Conservation (phyloP, 1,140 invertebrate genomes). For the Notospermus geniculatus region DNA sequence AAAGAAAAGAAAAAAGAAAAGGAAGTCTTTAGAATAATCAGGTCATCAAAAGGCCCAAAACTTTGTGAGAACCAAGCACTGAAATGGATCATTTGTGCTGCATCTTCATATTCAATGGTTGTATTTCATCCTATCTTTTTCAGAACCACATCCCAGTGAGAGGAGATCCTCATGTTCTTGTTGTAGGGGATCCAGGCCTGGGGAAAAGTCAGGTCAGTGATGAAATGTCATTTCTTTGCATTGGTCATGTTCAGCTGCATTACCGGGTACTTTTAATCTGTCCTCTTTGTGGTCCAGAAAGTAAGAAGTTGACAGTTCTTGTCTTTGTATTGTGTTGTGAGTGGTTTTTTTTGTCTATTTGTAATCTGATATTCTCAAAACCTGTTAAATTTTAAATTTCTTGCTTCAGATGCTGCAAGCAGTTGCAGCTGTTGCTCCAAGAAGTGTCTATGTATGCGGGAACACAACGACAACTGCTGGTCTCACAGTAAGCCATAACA, state of each 20-base stretch:
- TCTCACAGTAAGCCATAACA: conserved; percentile 66
- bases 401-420: conserved; percentile 73
- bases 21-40: too few relatives aligned
- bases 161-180: conserved; percentile 78
- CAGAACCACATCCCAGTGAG: conserved; percentile 61
- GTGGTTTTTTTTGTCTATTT: background rate
- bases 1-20: background rate
- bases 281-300: too few relatives aligned
- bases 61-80: background rate
- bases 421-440: conserved; percentile 67
- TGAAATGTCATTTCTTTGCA: background rate
- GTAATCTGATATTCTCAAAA: conserved; percentile 3
- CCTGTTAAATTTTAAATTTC: background rate
- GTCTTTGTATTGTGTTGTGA: background rate
- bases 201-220: conserved; percentile 74
- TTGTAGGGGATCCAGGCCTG: conserved; percentile 91
- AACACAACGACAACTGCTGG: conserved; percentile 83
- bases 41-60: too few relatives aligned
- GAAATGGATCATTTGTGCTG: conserved; percentile 2
- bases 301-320: too few relatives aligned
- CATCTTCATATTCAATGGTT: conserved; percentile 8
- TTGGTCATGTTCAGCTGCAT: background rate
- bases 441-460: conserved; percentile 88
- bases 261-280: too few relatives aligned
- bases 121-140: conserved; percentile 19